Evolutionary conservation across 2,113 vertebrate species (phyloP).

Genomic region (Stegastes partitus): DNA sequence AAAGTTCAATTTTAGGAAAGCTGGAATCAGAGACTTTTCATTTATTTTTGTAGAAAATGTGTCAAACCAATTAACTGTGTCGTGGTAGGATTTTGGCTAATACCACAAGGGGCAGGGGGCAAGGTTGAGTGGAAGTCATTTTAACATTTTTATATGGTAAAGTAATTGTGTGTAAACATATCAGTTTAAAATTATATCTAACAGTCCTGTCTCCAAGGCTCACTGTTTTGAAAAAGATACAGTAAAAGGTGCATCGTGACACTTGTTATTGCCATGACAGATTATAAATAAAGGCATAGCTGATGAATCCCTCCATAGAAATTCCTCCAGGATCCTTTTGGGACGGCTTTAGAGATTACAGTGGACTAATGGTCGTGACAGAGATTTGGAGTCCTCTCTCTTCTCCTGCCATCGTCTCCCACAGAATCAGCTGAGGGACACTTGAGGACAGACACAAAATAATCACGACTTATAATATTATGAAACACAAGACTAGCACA

Average conservation of each 20-base stretch:
- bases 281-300: slow-evolving; percentile 54
- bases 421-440: slow-evolving; percentile 12
- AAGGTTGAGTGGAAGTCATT: too few species aligned
- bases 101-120: too few species aligned
- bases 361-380: slow-evolving; percentile 24
- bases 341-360: slow-evolving; percentile 48
- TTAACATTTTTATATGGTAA: too few species aligned
- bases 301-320: slow-evolving; percentile 56
- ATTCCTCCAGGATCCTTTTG: slow-evolving; percentile 49
- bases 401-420: slow-evolving; percentile 18
- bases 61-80: too few species aligned
- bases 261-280: slow-evolving; percentile 20
- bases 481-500: background rate
- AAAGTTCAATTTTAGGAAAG: too few species aligned
- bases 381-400: slow-evolving; percentile 19
- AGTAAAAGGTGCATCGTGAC: background rate
- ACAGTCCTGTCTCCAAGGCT: too few species aligned
- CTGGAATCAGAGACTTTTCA: too few species aligned
- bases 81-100: too few species aligned
- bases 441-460: background rate
- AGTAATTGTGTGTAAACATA: too few species aligned
- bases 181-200: too few species aligned
- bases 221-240: slow-evolving; percentile 13
- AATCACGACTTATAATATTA: background rate
- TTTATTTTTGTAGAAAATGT: too few species aligned